Percentiles rank a stretch among this genome's conserved stretches.
Conservation (phyloP, 1,140 invertebrate genomes). For the Mylabris phalerata region DNA sequence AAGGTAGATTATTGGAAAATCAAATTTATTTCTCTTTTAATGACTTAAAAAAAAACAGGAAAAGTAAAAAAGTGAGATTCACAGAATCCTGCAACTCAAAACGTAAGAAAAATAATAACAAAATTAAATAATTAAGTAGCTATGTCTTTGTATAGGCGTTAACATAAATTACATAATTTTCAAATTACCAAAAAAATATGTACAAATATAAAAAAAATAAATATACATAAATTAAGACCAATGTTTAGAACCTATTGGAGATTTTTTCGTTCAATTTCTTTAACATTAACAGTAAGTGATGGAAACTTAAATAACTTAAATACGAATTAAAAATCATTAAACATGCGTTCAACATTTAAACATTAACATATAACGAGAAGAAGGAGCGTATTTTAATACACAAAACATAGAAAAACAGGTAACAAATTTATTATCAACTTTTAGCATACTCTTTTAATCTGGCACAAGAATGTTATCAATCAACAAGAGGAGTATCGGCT, state of each 20-base stretch:
- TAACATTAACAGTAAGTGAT: constrained; percentile 22
- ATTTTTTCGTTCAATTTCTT: constrained; percentile 8
- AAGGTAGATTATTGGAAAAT: constrained; percentile 10
- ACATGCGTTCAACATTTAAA: constrained; percentile 23
- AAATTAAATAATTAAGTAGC: constrained; percentile 32
- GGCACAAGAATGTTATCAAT: background rate
- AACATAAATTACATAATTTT: constrained; percentile 24
- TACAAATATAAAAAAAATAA: constrained; percentile 19
- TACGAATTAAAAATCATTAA: constrained; percentile 21
- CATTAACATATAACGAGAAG: constrained; percentile 28
- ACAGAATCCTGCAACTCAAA: constrained; percentile 22
- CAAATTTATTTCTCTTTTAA: constrained; percentile 21
- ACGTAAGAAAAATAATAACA: no score
- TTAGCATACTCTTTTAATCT: background rate
- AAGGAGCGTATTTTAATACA: constrained; percentile 26
- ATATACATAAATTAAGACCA: constrained; percentile 28
- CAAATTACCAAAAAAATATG: constrained; percentile 1
- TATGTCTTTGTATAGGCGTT: constrained; percentile 31
- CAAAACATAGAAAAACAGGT: constrained; percentile 22
- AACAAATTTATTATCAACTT: constrained; percentile 24
- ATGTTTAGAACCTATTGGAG: constrained; percentile 24
- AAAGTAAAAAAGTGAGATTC: constrained; percentile 25
- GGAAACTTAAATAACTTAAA: constrained; percentile 11
- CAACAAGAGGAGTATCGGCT: background rate
- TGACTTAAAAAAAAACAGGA: constrained; percentile 24